Base-by-base conservation (phyloP, 1,140 invertebrate genomes). In the Caenorhabditis briggsae region DNA sequence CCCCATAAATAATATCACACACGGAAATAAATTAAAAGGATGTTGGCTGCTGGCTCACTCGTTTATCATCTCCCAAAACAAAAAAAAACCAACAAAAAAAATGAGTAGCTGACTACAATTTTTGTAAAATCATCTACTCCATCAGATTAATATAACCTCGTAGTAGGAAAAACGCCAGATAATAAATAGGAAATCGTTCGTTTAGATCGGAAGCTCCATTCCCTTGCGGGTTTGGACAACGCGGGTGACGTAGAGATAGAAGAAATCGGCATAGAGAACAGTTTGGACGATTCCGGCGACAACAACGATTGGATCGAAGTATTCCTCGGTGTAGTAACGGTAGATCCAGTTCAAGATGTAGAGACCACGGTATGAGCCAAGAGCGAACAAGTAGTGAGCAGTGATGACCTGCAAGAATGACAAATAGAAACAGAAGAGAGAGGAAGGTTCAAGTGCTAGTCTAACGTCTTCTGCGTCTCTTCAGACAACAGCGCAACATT, bases 171-270 rank as follows among this genome's bases (percentile, higher is more conserved):
- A 58, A 58, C 7, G 58, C 33, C 55, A 48, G 41, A 56, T 55
- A 58, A 53, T 48, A 46, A 50, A 43, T 23, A 14, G 23, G 33
- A 6, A 50, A 43, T 25, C 16, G 48, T 82, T 55, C 56, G 33
- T 61, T 88, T 88, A 88, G 82, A 88, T 87, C 11, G 90, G 90
- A 23, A 91, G 84, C 55, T 90, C 88, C 86, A 91, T 82, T 58
- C 90, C 90, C 6, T 87, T 65, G 20, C 88, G 82, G 41, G 91
- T 86, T 41, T 89, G 82, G 41, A 91, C 89, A 14, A 91, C 96
- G 96, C 98, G 98, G 92, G 98, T 99, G 92, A 99, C 96, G 93
- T 99, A 99, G 82, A 99, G 94, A 94, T 99, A 99, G 94, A 99
- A 99, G 95, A 99, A 99, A 94, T 99, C 98, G 94, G 97, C 99